Evolutionary conservation across 2,888 invertebrate species (phyloP).

Genomic region (Oegoconia quadripuncta): DNA sequence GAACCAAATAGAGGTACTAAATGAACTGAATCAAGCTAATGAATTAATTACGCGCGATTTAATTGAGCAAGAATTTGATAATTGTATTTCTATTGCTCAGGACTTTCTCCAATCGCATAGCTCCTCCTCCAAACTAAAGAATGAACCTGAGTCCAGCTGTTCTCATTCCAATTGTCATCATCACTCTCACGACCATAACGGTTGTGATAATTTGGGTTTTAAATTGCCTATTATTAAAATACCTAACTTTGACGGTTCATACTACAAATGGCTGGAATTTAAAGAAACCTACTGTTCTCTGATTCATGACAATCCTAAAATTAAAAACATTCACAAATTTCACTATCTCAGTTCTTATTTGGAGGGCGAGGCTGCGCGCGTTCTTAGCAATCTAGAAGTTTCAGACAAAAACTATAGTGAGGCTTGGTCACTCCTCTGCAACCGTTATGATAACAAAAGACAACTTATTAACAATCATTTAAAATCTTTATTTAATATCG

Average conservation of each 20-base stretch:
- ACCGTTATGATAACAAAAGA: conserved; percentile 22
- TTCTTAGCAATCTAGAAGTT: conserved; percentile 22
- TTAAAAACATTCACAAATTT: conserved; percentile 22
- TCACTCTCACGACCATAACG: no score
- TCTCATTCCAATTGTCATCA: neutral
- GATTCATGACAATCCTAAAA: conserved; percentile 19
- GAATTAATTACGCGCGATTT: neutral
- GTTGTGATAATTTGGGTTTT: conserved; percentile 9
- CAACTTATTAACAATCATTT: conserved; percentile 25
- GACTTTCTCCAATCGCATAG: no score
- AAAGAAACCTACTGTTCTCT: conserved; percentile 18
- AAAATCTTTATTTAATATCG: conserved; percentile 23
- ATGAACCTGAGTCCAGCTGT: no score
- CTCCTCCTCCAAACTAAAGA: neutral
- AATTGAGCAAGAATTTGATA: conserved; percentile 1
- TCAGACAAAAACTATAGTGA: conserved; percentile 18
- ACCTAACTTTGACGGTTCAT: conserved; percentile 21
- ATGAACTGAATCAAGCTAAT: neutral
- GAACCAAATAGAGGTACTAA: conserved; percentile 5
- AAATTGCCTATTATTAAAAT: conserved; percentile 20
- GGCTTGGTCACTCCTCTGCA: conserved; percentile 25
- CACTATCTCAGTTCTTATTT: conserved; percentile 25
- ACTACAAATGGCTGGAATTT: conserved; percentile 26
- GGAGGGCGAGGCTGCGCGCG: conserved; percentile 21
- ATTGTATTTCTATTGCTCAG: conserved; percentile 2